A percentile compares a stretch with the other conserved stretches of the same genome.
phyloP scores from a whole-genome alignment of 1,140 invertebrate species.

The Eurosta solidaginis region DNA sequence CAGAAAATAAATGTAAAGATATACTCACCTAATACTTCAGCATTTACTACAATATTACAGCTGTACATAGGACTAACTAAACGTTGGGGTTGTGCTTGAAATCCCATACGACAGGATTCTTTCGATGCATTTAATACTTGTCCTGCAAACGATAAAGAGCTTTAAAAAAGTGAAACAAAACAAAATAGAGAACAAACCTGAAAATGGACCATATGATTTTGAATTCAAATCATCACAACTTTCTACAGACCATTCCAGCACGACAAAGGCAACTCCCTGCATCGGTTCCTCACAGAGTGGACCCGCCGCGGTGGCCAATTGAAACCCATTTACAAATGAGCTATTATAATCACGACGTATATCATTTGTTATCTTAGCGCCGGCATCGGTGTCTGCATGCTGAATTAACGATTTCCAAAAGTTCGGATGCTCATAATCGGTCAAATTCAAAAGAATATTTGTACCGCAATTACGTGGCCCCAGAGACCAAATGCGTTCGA shows the following conservation, averaged over 20 bases:
- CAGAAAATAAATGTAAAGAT: slow-evolving; percentile 16
- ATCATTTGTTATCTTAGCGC: slow-evolving; percentile 51
- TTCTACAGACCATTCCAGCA: slow-evolving; percentile 78
- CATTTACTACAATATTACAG: slow-evolving; percentile 89
- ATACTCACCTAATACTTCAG: slow-evolving; percentile 88
- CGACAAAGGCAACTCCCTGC: slow-evolving; percentile 89
- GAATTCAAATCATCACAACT: slow-evolving; percentile 61
- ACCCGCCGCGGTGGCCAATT: slow-evolving; percentile 86
- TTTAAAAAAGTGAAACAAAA: background rate
- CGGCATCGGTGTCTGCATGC: slow-evolving; percentile 33
- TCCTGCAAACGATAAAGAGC: slow-evolving; percentile 62
- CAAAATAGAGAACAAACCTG: slow-evolving; percentile 54
- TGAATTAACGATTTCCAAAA: slow-evolving; percentile 43
- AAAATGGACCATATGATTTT: slow-evolving; percentile 63
- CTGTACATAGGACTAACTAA: slow-evolving; percentile 97
- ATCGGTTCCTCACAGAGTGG: slow-evolving; percentile 95
- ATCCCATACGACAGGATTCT: slow-evolving; percentile 85
- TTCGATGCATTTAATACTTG: slow-evolving; percentile 92
- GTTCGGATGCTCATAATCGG: slow-evolving; percentile 61
- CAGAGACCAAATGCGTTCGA: slow-evolving; percentile 86
- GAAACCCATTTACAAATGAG: slow-evolving; percentile 92
- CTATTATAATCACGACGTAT: slow-evolving; percentile 69
- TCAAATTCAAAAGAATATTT: slow-evolving; percentile 84
- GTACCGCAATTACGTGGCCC: slow-evolving; percentile 88
- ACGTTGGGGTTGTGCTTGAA: slow-evolving; percentile 87